Base-by-base conservation (phyloP, 2,797 vertebrate genomes). In the Cygnus olor region DNA sequence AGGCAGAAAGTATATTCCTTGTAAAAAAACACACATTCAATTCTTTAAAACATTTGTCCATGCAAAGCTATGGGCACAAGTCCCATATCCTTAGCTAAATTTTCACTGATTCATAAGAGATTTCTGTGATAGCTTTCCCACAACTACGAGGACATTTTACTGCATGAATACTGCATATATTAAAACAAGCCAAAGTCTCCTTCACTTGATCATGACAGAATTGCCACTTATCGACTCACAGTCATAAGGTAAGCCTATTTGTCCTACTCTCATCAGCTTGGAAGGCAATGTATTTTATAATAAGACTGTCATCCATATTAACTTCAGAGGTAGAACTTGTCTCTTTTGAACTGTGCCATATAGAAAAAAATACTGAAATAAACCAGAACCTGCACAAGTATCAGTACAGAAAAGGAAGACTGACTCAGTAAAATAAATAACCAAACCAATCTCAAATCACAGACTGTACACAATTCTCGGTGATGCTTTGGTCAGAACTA, bases 401-500 rank as follows among this genome's bases (percentile, higher is more conserved):
- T 40, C 22, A 68, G 32, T 6, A 45, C 1, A 45, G 47, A 54
- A 53, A 89, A 49, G 34, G 66, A 19, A 70, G 51, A 42, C 7
- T 49, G 9, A 49, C 38, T 63, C 19, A 40, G 21, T 45, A 25
- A 77, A 94, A 90, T 5, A 28, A 85, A 74, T 14, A 3, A 88
- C 57, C 15, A 70, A 90, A 68, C 12, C 36, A 38, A 11, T 11
- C n/a, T 68, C 28, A 69, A 90, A 77, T 16, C 9, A 16, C 21
- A 47, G 20, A 32, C 1, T 25, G 38, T 2, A 72, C 5, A n/a
- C 5, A 9, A 30, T 54, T 80, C 60, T 77, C 0, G 0, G 12
- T 60, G 57, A 56, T 74, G 53, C 27, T 89, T 90, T 80, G 24
- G 8, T 89, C 89, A 89, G 65, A 45, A 58, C 60, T 88, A 77